Evolutionary conservation across 2,888 invertebrate species (phyloP), one percentile per base, ranked within the genome.

Genomic region (Pyrrhia umbra): DNA sequence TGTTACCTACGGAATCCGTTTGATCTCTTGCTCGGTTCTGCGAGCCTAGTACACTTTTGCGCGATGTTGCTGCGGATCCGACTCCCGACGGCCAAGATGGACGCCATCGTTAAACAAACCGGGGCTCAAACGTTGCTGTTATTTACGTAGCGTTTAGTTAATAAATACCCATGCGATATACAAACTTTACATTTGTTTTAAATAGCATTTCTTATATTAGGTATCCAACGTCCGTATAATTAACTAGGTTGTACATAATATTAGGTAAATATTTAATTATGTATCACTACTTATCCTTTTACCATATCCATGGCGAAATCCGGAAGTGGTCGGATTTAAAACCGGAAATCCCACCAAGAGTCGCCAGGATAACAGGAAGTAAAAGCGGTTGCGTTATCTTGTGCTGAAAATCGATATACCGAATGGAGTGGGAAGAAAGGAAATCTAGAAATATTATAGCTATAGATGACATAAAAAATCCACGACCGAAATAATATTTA

Each of bases 41-140:
- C 13, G 64, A 23, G 59, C 91, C 90, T 91, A 80, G 90, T 92
- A 88, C 70, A 58, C 60, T 79, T 77, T 87, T 86, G 86, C 84
- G 84, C 85, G 82, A 69, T 84, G 82, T 83, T 83, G 85, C 81
- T 84, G 86, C 84, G 89, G 90, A 85, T 88, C 88, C 89, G 88
- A 88, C 86, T 89, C 83, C 82, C 81, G 77, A 77, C 82, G 59
- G 75, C 68, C 81, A 82, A 83, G 68, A 82, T 82, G 82, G 84
- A 80, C 75, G 85, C 77, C 77, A 73, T 30, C 30, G 30, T 30
- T 30, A 13, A 30, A 30, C 13, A 13, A 30, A 3, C 13, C 10
- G 13, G 30, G 30, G 30, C 10, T 30, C 13, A 13, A 30, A n/a
- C n/a, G n/a, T n/a, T n/a, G n/a, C 13, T 30, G 13, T 30, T 30